Percentiles rank a stretch among this genome's conserved stretches.
Conservation (phyloP, 53 echinoderm and acorn worm species). For the Stichopus horrens region DNA sequence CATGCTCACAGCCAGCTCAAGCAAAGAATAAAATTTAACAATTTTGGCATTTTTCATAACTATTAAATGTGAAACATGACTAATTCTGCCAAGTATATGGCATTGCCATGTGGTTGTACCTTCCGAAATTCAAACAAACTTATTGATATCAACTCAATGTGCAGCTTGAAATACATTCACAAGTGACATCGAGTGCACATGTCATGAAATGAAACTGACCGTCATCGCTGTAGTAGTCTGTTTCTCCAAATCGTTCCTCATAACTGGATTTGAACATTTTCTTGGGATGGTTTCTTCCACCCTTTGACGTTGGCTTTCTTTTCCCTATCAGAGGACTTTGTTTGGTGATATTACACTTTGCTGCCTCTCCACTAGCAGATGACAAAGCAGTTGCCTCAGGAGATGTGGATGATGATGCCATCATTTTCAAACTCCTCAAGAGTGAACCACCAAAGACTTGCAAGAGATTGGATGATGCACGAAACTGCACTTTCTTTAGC, state of each 20-base stretch:
- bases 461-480: not conserved
- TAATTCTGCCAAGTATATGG: too few relatives aligned
- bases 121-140: too few relatives aligned
- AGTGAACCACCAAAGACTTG: not conserved
- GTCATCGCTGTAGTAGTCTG: constrained; percentile 73
- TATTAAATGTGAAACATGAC: too few relatives aligned
- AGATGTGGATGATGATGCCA: not conserved
- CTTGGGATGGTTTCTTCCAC: constrained; percentile 58
- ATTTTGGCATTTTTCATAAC: too few relatives aligned
- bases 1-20: too few relatives aligned
- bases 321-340: not conserved
- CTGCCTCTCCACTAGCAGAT: not conserved
- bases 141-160: too few relatives aligned
- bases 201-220: constrained; percentile 51
- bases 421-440: not conserved
- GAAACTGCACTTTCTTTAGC: too few relatives aligned
- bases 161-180: too few relatives aligned
- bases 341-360: not conserved
- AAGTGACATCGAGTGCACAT: too few relatives aligned
- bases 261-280: constrained; percentile 79
- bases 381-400: not conserved
- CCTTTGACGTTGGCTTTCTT: not conserved
- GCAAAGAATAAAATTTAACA: too few relatives aligned
- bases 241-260: constrained; percentile 66
- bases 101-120: too few relatives aligned